A percentile compares a stretch with the other conserved stretches of the same genome.
Conservation (phyloP, 1,140 invertebrate genomes). For the Lasioglossum baleicum region DNA sequence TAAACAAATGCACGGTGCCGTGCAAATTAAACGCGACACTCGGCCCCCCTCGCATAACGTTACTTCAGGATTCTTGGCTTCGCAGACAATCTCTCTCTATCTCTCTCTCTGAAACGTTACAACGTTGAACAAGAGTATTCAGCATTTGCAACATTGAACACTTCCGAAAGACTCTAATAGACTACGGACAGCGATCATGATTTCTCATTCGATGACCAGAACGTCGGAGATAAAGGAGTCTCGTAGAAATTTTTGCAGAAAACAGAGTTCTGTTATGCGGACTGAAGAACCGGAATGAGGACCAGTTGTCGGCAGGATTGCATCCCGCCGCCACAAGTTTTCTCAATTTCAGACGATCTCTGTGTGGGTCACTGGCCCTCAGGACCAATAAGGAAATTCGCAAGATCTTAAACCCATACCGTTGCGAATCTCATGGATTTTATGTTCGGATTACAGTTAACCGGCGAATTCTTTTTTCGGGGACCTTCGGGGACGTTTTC, state of each 20-base stretch:
- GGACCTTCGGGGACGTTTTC: neutral
- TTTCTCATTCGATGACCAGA: neutral
- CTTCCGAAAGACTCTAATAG: neutral
- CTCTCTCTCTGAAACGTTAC: no score
- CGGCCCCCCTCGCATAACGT: slow-evolving; percentile 24
- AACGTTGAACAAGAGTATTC: slow-evolving; percentile 13
- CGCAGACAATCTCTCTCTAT: neutral
- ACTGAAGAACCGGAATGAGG: neutral
- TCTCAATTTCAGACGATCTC: neutral
- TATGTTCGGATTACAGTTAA: slow-evolving; percentile 54
- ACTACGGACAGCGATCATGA: neutral
- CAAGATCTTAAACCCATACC: neutral
- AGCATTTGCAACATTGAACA: neutral
- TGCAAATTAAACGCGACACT: slow-evolving; percentile 47
- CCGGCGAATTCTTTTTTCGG: slow-evolving; percentile 26
- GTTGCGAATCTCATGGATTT: slow-evolving; percentile 31
- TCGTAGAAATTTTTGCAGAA: neutral
- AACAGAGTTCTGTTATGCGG: neutral
- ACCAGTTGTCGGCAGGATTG: no score
- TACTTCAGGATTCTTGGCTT: slow-evolving; percentile 41
- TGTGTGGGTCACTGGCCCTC: neutral
- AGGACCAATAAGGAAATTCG: slow-evolving; percentile 59
- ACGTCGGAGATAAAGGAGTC: neutral
- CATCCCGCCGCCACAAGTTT: neutral
- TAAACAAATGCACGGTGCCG: slow-evolving; percentile 49